phyloP scores from a whole-genome alignment of 2,888 invertebrate genomes.

The Creontiades dilutus region DNA sequence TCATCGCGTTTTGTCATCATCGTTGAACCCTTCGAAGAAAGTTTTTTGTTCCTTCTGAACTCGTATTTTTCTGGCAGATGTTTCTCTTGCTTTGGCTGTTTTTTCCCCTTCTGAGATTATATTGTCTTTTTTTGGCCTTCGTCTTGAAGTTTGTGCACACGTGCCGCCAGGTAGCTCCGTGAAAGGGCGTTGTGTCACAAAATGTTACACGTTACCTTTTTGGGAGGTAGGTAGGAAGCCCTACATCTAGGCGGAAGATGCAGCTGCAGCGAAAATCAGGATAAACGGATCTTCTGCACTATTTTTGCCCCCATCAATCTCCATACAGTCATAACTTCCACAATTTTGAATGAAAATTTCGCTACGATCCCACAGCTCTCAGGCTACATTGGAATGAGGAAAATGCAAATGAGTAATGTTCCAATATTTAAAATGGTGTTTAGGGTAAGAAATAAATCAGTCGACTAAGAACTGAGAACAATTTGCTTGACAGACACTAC shows the following conservation, averaged over 20 bases:
- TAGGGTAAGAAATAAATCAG: too few relatives aligned
- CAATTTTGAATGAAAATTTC: too few relatives aligned
- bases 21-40: not conserved
- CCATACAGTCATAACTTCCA: too few relatives aligned
- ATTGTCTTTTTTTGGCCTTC: not conserved
- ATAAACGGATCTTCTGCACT: conserved; percentile 14
- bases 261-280: not conserved
- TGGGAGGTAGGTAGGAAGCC: not conserved
- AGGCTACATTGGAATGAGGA: too few relatives aligned
- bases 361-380: too few relatives aligned
- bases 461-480: too few relatives aligned
- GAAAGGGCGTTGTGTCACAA: conserved; percentile 14
- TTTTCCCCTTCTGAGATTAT: not conserved
- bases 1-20: conserved; percentile 28
- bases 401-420: too few relatives aligned
- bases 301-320: too few relatives aligned
- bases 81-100: not conserved
- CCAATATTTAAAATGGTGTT: too few relatives aligned
- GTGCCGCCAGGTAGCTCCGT: conserved; percentile 8
- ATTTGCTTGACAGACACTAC: too few relatives aligned
- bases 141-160: not conserved
- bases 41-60: conserved; percentile 4
- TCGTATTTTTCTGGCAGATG: not conserved
- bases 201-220: conserved; percentile 10
- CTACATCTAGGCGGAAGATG: not conserved